Base-by-base conservation (phyloP, 2,113 vertebrate genomes). In the Stomatorhinus ivindoensis region DNA sequence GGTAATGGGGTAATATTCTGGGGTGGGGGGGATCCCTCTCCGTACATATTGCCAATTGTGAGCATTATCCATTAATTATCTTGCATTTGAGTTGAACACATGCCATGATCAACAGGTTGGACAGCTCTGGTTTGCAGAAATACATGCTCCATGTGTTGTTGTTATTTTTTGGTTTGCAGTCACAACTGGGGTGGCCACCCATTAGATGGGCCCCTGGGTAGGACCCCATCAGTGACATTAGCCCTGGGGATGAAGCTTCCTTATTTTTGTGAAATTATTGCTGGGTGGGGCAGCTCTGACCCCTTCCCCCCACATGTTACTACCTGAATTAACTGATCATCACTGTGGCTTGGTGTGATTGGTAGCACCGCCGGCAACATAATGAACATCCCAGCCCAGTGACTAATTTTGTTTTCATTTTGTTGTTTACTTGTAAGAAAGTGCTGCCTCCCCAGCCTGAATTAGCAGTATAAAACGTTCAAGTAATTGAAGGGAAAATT, bases 401-500 rank as follows among this genome's bases (percentile, higher is more conserved):
- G 73, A 80, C 73, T 80, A 80, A 80, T 80, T 80, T 80, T 31
- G 85, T 87, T 87, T n/a, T 87, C n/a, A 87, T 87, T 73, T 15
- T 24, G 39, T 69, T 39, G 51, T 86, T 89, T 61, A 58, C 76
- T 21, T 21, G 55, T 17, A 46, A 11, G 24, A 84, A 89, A 55
- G 15, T 27, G 19, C 42, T 89, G 24, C 24, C 82, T 51, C 24
- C 31, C 82, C 19, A 50, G 44, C 47, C 82, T 69, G 83, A 27
- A 44, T 89, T 89, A 50, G 46, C 53, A 13, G 42, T 50, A n/a
- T 83, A 89, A 89, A 89, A 69, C 73, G 1, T 92, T 92, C 89
- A 90, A 92, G 92, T 95, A 95, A 95, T 94, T 95, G 95, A 93
- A 93, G 92, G 92, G 92, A 65, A 95, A 95, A 92, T 92, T 92